A percentile compares a stretch with the other conserved stretches of the same genome.
phyloP scores from a whole-genome alignment of 2,888 invertebrate genomes.

The Leptinotarsa haldemani region DNA sequence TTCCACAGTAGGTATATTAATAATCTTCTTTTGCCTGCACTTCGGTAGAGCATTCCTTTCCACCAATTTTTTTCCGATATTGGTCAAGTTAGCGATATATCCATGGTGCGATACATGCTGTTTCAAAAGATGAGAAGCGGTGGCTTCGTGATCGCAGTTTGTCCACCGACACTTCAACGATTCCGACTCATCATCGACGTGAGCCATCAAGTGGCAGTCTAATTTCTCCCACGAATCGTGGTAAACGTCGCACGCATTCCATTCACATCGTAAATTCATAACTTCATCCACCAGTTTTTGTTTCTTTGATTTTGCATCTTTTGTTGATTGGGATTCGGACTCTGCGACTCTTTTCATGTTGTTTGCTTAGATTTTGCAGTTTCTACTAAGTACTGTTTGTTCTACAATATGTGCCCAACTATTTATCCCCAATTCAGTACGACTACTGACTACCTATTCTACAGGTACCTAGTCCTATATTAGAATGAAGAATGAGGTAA shows the following conservation, averaged over 20 bases:
- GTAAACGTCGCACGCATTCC: slow-evolving; percentile 68
- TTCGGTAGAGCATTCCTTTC: slow-evolving; percentile 72
- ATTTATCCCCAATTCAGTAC: no score
- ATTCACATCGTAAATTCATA: slow-evolving; percentile 69
- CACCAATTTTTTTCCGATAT: slow-evolving; percentile 76
- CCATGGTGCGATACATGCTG: slow-evolving; percentile 87
- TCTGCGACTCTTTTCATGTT: no score
- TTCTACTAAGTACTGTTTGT: no score
- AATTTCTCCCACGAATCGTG: slow-evolving; percentile 66
- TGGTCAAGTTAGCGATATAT: slow-evolving; percentile 83
- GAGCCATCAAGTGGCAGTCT: slow-evolving; percentile 70
- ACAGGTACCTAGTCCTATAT: no score
- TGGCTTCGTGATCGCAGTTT: slow-evolving; percentile 67
- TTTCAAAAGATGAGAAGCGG: slow-evolving; percentile 30
- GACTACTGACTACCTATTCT: no score
- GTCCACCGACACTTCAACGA: slow-evolving; percentile 69
- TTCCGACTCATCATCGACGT: slow-evolving; percentile 53
- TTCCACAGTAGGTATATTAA: slow-evolving; percentile 59
- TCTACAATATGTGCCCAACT: no score
- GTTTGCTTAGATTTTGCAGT: no score
- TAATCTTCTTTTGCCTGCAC: slow-evolving; percentile 65
- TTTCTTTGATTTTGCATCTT: not conserved
- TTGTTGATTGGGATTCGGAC: no score
- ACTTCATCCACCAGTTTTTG: slow-evolving; percentile 59
- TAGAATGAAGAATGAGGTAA: no score